Evolutionary conservation across 2,888 invertebrate genomes (phyloP), one percentile per base, ranked within the genome.

Genomic region (Shargacucullia verbasci): DNA sequence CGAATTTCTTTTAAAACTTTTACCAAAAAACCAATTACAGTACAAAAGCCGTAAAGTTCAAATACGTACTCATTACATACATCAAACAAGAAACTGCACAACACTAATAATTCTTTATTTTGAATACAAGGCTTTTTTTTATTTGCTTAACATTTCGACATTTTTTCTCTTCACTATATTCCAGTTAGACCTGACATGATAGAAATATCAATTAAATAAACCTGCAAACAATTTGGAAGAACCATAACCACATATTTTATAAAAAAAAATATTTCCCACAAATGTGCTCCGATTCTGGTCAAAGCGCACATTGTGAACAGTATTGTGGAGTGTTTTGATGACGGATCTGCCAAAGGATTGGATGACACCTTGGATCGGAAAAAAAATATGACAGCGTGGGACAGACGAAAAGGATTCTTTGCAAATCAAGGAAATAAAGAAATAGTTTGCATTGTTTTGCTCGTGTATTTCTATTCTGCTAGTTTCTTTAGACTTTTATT

Each of bases 311-410:
- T 92, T 93, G 88, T 92, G 85, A 82, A 70, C 81, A 78, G 75
- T 70, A 83, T 89, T 90, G 87, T 83, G 54, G 61, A 65, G 79
- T 76, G 81, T 74, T 73, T 76, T 77, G 77, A 80, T 83, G 83
- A 80, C 73, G 81, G 83, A 79, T 78, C 76, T 79, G 73, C 81
- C 68, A 91, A 92, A 92, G 92, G 91, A 89, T 92, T 92, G 85
- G 79, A 82, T 87, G 75, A 82, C 88, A 91, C 88, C 89, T 90
- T 88, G 81, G 58, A 59, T 74, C 29, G 49, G 70, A 73, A 85
- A 88, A 90, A 88, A 86, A 80, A 68, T 69, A 63, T 80, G 92
- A 92, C 92, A 92, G 92, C 94, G 93, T 94, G 93, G 90, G 94
- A 92, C 58, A 59, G 44, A 12, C 25, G 29, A 50, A 47, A 57